Base-by-base conservation (phyloP, 1,140 invertebrate genomes). In the Linepithema humile region DNA sequence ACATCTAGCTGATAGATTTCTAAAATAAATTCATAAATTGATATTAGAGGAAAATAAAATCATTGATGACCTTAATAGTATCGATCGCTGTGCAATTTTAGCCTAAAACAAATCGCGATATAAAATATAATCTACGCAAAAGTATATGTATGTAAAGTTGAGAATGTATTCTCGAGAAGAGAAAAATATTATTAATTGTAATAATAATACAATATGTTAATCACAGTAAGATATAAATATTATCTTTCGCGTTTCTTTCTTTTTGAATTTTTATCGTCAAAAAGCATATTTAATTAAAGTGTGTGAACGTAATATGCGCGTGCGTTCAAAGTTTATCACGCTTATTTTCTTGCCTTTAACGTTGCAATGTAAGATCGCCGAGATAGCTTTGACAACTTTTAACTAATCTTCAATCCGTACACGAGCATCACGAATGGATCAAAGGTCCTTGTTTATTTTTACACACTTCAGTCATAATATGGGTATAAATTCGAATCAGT, bases 1-100 rank as follows among this genome's bases (percentile, higher is more conserved):
- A 95, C 83, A 1, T 90, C 87, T 17, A 94, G 23, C 0, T 87
- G 86, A 78, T 93, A 94, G 26, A 94, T 89, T 45, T 93, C 94
- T 95, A 84, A 9, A 45, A n/a, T n/a, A 35, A 90, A 73, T 85
- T 10, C 4, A 3, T n/a, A n/a, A n/a, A 26, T 67, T 35, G 3
- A 26, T 6, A 38, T 74, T 1, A 60, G 4, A 7, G 12, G 5
- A 35, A 55, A 53, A 17, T 3, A 38, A 35, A 7, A 0, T 35
- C 23, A 29, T 29, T 0, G 26, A 43, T 23, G 26, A 38, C n/a
- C 12, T 23, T 48, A 48, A 1, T 48, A n/a, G 20, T n/a, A 50
- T 55, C 23, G 9, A 55, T 26, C 3, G 2, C 9, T 17, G 4
- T 48, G 17, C 15, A 5, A 48, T 3, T 5, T 48, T 17, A 48